phyloP scores from a whole-genome alignment of 2,797 vertebrate genomes.

The Malurus leucopterus region DNA sequence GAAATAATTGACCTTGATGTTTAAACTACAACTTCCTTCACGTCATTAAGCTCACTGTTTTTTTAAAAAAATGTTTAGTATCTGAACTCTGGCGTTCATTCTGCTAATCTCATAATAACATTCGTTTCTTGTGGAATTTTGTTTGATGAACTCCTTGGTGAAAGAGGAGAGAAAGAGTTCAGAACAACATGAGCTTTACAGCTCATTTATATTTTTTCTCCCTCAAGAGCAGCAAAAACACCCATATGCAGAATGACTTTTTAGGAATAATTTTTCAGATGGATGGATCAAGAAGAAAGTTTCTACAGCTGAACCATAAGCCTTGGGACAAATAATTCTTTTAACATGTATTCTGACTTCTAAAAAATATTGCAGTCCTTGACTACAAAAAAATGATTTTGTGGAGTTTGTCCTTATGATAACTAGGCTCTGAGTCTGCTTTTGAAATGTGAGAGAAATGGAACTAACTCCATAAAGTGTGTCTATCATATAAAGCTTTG shows the following conservation, averaged over 20 bases:
- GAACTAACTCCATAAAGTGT: constrained; percentile 32
- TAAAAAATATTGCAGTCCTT: constrained; percentile 16
- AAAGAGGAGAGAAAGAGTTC: constrained; percentile 25
- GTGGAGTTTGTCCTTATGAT: constrained; percentile 16
- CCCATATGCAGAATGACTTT: neutral
- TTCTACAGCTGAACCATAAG: neutral
- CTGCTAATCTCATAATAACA: constrained; percentile 44
- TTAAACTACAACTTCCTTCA: constrained; percentile 49
- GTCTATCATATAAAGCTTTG: constrained; percentile 41
- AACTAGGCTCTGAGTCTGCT: constrained; percentile 29
- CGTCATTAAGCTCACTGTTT: constrained; percentile 13
- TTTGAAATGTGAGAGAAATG: constrained; percentile 42
- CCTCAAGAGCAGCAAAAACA: neutral
- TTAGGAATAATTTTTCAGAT: constrained; percentile 42
- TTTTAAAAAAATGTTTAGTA: neutral
- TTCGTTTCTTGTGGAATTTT: constrained; percentile 40
- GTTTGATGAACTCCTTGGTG: constrained; percentile 22
- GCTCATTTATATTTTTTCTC: constrained; percentile 30
- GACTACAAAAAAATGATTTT: constrained; percentile 29
- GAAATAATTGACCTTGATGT: constrained; percentile 58
- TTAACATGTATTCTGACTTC: constrained; percentile 9
- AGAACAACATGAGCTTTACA: constrained; percentile 2
- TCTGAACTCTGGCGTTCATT: constrained; percentile 38
- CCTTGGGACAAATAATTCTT: constrained; percentile 21
- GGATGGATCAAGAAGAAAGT: neutral